Evolutionary conservation across 1,140 invertebrate genomes (phyloP).

Genomic region (Drosophila willistoni): DNA sequence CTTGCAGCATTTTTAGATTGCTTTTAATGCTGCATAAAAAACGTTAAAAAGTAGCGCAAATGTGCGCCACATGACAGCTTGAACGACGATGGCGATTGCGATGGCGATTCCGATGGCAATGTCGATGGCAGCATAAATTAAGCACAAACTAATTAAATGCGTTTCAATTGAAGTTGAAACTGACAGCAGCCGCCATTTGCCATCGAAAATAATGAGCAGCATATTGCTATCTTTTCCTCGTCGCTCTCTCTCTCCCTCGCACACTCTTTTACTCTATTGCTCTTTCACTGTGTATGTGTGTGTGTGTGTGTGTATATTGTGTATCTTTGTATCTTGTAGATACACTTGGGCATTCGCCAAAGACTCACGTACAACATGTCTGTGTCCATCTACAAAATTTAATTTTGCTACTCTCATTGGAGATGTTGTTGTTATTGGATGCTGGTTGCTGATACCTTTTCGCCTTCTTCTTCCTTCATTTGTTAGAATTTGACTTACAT

Average conservation of each 20-base stretch:
- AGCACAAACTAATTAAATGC: constrained; percentile 64
- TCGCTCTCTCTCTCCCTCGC: neutral
- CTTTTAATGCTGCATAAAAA: constrained; percentile 6
- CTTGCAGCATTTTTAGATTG: constrained; percentile 2
- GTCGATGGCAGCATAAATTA: constrained; percentile 56
- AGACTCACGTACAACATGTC: constrained; percentile 13
- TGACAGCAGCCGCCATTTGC: constrained; percentile 36
- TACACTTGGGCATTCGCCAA: constrained; percentile 36
- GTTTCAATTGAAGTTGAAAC: constrained; percentile 59
- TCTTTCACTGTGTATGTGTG: neutral
- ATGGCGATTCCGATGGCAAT: neutral
- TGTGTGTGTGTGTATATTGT: neutral
- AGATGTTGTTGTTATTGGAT: neutral
- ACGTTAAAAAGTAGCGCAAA: constrained; percentile 17
- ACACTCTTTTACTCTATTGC: neutral
- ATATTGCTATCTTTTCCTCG: constrained; percentile 8
- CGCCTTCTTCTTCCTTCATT: constrained; percentile 1
- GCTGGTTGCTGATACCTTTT: neutral
- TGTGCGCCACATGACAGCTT: constrained; percentile 34
- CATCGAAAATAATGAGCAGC: constrained; percentile 36
- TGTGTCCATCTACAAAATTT: constrained; percentile 14
- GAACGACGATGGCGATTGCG: constrained; percentile 6
- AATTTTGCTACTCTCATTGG: constrained; percentile 11
- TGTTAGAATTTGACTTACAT: constrained; percentile 9
- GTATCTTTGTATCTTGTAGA: constrained; percentile 33